Evolutionary conservation across 2,113 vertebrate genomes (phyloP), one percentile per base, ranked within the genome.

Genomic region (Plotosus lineatus): DNA sequence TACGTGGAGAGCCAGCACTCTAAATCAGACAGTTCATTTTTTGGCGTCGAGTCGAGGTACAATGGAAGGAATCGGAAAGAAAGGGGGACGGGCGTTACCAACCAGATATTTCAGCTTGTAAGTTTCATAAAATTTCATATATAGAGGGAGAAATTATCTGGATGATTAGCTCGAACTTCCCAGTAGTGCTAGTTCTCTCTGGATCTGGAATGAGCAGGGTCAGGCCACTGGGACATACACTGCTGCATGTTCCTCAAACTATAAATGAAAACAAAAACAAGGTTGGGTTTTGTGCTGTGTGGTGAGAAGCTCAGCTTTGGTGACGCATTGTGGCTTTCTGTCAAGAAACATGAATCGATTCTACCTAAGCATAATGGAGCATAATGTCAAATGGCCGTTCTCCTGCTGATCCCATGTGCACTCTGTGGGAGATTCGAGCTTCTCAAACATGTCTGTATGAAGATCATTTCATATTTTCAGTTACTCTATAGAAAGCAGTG

Each of bases 11-110:
- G 92, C 94, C 94, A 95, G 94, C 93, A 92, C 92, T 92, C 92
- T 92, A 92, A 96, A 95, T 96, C 95, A 94, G 95, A 95, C 95
- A 93, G 94, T 94, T 95, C 93, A 93, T 93, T 94, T 83, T 94
- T 94, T 95, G 94, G 94, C 95, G 94, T 93, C 87, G 90, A 90
- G 89, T 90, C 92, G 90, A 92, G 92, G 92, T 95, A 92, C 88
- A 87, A 93, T 93, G 91, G 82, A 81, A 71, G 82, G 51, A 73
- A 71, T 31, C 53, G 48, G 76, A 63, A 68, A 42, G 56, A 33
- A 33, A 90, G 90, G 89, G 82, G 92, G 91, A 11, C 3, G 68
- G 91, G 94, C 93, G 93, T 96, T 93, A 95, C 95, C 94, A 95
- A 95, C 93, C 95, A 96, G 94, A 93, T 95, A 95, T 95, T 94